phyloP scores from a whole-genome alignment of 2,797 vertebrate species.

The Mastacembelus armatus region DNA sequence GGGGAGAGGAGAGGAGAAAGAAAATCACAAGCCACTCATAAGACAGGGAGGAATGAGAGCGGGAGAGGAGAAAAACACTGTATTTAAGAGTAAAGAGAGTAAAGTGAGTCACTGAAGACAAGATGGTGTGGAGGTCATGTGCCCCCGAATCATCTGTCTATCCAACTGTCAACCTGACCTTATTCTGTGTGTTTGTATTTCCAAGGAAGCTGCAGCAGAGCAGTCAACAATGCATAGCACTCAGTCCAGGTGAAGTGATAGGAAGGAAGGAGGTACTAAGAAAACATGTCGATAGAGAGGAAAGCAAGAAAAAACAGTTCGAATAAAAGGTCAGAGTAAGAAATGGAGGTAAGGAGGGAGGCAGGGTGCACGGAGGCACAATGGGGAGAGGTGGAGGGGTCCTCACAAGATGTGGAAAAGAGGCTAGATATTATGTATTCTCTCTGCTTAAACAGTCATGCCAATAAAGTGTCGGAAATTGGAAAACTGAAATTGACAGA shows the following conservation, averaged over 20 bases:
- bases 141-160: slow-evolving; percentile 53
- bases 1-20: slow-evolving; percentile 35
- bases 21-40: slow-evolving; percentile 24
- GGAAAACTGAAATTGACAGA: slow-evolving; percentile 51
- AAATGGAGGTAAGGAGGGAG: slow-evolving; percentile 35
- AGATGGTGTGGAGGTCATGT: slow-evolving; percentile 53
- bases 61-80: slow-evolving; percentile 12
- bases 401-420: slow-evolving; percentile 15
- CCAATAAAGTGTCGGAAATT: slow-evolving; percentile 55
- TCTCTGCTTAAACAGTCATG: slow-evolving; percentile 37
- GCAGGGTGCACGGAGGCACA: slow-evolving; percentile 11
- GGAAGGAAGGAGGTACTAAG: slow-evolving; percentile 48
- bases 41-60: slow-evolving; percentile 23
- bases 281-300: slow-evolving; percentile 55
- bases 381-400: no score
- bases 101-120: slow-evolving; percentile 1
- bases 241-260: slow-evolving; percentile 66
- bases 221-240: slow-evolving; percentile 40
- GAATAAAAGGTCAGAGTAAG: slow-evolving; percentile 70
- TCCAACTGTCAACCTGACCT: slow-evolving; percentile 64
- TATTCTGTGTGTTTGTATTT: slow-evolving; percentile 44
- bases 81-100: slow-evolving; percentile 25
- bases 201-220: slow-evolving; percentile 41
- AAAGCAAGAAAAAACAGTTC: slow-evolving; percentile 41
- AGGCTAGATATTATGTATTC: slow-evolving; percentile 46